Evolutionary conservation across 1,140 invertebrate species (phyloP), one percentile per base, ranked within the genome.

Genomic region (Caenorhabditis tropicalis): DNA sequence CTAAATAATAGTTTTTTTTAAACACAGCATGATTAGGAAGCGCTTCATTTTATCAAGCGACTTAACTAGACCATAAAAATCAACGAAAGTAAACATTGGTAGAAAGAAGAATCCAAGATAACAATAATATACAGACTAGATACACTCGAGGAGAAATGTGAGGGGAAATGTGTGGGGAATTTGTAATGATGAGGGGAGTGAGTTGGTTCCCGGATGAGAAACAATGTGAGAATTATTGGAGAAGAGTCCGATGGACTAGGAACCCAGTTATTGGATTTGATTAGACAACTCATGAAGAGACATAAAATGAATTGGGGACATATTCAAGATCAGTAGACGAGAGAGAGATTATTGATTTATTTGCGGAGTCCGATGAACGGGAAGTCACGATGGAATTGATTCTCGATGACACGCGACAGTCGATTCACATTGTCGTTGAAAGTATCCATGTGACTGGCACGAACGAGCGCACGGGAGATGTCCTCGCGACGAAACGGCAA

Each of bases 81-180:
- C 36, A 31, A 65, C 33, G 12, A 36, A 74, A 74, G 21, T 33
- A 16, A 74, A 74, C 65, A 74, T 43, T 74, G 65, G 65, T 74
- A 74, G 15, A 27, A 74, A n/a, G n/a, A n/a, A n/a, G n/a, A 74
- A 58, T 74, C 29, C 29, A 74, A 74, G 65, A 74, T 74, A 74
- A 74, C 65, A 74, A 74, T 74, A 74, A 74, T 74, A 74, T 74
- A 74, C 65, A 74, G 36, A 74, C 65, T 74, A 74, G 65, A 74
- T 74, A 74, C 65, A 74, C 10, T 27, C n/a, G 36, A 6, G 65
- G 36, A 36, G 65, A 29, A 15, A 43, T 74, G 33, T 74, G 65
- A 29, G 36, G 65, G 21, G 39, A 6, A 5, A 33, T 33, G 10
- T 33, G 29, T 65, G 29, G 12, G 58, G 36, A 29, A 6, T 2